Evolutionary conservation across 2,888 invertebrate genomes (phyloP), one percentile per base, ranked within the genome.

Genomic region (Aphodius granarius): DNA sequence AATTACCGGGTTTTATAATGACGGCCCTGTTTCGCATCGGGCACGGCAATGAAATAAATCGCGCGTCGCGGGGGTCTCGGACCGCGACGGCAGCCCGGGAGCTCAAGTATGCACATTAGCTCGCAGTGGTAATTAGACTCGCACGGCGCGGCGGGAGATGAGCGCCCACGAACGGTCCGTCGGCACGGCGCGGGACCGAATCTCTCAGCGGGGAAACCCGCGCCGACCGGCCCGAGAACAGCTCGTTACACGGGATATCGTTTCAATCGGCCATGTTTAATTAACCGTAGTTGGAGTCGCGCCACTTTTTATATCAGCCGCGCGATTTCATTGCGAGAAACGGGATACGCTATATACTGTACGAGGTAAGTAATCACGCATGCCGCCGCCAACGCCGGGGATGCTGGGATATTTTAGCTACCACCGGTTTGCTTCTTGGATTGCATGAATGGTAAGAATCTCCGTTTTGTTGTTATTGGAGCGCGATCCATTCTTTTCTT

Each of bases 21-120:
- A 81, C 82, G 79, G 81, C 78, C 43, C 43, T 43, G 78, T 78
- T 80, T 82, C 79, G 82, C 83, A 82, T 82, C 81, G 79, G 80
- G 81, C 78, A 79, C 72, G 72, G 81, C 80, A 83, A 83, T 82
- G 82, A 81, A 82, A 84, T 84, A 84, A 84, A 83, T 84, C 82
- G 78, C 78, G 78, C 66, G 80, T 73, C 78, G 73, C 77, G 65
- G 77, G 77, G 73, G 77, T 74, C 71, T 71, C 78, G 80, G 82
- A 79, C 80, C 78, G 77, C 70, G 72, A 71, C 78, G 78, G 77
- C 80, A 78, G 75, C 73, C 79, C 80, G 77, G 80, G 80, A 80
- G 79, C 81, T 78, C 79, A 77, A 79, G 77, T 78, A 80, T 81
- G 79, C 80, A 79, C 81, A 80, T 81, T 81, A 81, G 79, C 80